Evolutionary conservation across 2,888 invertebrate species (phyloP), one percentile per base, ranked within the genome.

Genomic region (Idaea straminata): DNA sequence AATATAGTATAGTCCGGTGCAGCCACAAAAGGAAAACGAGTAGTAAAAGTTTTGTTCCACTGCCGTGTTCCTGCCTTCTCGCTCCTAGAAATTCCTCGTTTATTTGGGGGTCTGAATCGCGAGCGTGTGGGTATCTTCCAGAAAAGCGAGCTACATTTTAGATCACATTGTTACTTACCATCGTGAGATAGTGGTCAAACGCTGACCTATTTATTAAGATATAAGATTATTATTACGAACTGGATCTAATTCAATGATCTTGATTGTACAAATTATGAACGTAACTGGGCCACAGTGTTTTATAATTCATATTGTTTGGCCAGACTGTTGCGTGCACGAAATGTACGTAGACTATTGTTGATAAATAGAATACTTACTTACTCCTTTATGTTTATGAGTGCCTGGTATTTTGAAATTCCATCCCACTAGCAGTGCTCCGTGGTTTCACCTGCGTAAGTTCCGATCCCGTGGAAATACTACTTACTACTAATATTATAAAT

Each of bases 391-490:
- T 4, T 47, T 47, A 47, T 10, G 47, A 47, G 36, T 4, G 25
- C 25, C 25, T 25, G 25, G 25, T 25, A 57, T 3, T 57, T 13
- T 57, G 57, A 3, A 15, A 25, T 25, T 25, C 25, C 25, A 3
- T 3, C 15, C 57, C 5, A 57, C 57, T 57, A 57, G 57, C 57
- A 57, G 57, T 3, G 57, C 57, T 15, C 57, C 57, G 57, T 15
- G 57, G 57, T 57, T 57, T 57, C 15, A 57, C 57, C 57, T 3
- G 57, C 57, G 25, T 25, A 25, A 25, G 1, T 25, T 3, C 25
- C 25, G 25, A 25, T 57, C 57, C 64, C 58, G 62, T 62, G 59
- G 58, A 63, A 62, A 72, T 69, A n/a, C n/a, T n/a, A n/a, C n/a
- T n/a, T n/a, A n/a, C n/a, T n/a, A n/a, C n/a, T n/a, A n/a, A n/a